Evolutionary conservation across 2,113 vertebrate species (phyloP), one percentile per base, ranked within the genome.

Genomic region (Psophia crepitans): DNA sequence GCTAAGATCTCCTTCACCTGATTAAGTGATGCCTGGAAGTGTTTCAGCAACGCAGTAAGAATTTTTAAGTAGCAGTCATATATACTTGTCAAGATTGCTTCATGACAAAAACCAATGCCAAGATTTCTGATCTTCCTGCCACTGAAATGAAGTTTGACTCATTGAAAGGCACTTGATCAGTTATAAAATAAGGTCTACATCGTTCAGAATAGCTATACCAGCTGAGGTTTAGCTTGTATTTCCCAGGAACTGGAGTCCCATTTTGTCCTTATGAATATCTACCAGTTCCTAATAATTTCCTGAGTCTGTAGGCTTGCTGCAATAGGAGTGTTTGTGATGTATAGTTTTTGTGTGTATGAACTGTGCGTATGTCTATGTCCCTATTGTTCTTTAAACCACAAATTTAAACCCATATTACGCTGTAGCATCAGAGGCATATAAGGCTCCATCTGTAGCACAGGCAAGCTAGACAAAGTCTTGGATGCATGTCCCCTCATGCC

Each of bases 1-100:
- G 41, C 65, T 73, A 82, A 92, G 57, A 87, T 84, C 80, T 93
- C 90, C 77, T 95, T 92, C 87, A 89, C 91, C 92, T 96, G 94
- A 94, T 92, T 92, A 95, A 96, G 63, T 39, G 61, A 89, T 84
- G 63, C 77, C 92, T 96, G 90, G 95, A 94, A 95, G 57, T 16
- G 32, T 87, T 95, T 81, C 89, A 80, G 70, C 0, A 0, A 91
- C 2, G 4, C 77, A 79, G 46, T 8, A 61, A 57, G 94, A 89
- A 89, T 89, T 95, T 89, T 94, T 79, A 95, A 96, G 78, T 75
- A 69, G 53, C n/a, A 92, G 81, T 26, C 77, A 73, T 60, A 96
- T 12, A 75, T 69, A 84, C 57, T 89, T 93, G 90, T 84, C 94
- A 84, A 84, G 93, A 88, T n/a, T 81, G 60, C 56, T 93, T 90